Percentiles rank a stretch among this genome's conserved stretches.
Conservation (phyloP, 2,113 vertebrate species). For the Cygnus atratus region DNA sequence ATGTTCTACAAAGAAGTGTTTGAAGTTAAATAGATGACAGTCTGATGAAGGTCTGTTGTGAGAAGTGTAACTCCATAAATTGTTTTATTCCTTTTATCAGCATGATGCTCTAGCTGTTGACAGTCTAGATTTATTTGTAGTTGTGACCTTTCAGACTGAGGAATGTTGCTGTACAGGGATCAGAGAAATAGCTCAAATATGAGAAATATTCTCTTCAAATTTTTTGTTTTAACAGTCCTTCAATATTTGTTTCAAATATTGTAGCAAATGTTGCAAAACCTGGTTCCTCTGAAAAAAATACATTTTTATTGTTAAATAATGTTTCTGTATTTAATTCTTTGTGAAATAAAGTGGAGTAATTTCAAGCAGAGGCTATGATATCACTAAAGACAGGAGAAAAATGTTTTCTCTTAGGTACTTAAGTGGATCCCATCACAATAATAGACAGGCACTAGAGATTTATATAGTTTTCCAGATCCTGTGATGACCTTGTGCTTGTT, state of each 20-base stretch:
- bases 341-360: neutral
- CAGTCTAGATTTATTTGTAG: conserved; percentile 21
- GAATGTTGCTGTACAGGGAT: neutral
- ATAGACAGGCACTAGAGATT: neutral
- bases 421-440: neutral
- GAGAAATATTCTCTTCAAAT: neutral
- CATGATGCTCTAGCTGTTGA: neutral
- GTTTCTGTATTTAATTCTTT: neutral
- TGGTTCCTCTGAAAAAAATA: neutral
- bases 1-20: neutral
- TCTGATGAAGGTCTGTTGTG: neutral
- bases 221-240: neutral
- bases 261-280: neutral
- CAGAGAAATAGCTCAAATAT: neutral
- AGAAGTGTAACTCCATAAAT: neutral
- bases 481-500: neutral
- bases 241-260: neutral
- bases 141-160: neutral
- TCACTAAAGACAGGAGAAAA: neutral
- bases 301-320: too few species aligned
- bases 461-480: neutral
- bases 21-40: neutral
- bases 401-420: neutral
- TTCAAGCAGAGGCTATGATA: neutral
- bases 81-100: conserved; percentile 33